These are phyloP conservation scores for Tetragonula carbonaria DNA, from an alignment of 2,888 invertebrate species.

Conservation along the genomic window DNA sequence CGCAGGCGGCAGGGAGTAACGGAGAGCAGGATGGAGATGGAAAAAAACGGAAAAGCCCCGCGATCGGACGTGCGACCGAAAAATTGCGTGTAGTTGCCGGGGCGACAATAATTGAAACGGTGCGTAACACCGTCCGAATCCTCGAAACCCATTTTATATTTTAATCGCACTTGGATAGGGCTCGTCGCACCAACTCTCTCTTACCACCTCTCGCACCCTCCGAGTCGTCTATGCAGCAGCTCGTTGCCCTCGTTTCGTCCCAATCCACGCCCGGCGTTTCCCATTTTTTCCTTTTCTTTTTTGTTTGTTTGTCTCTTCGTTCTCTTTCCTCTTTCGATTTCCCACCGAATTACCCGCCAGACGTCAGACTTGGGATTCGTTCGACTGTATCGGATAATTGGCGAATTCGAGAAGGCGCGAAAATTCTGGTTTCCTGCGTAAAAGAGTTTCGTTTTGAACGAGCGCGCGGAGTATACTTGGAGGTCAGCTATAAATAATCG, in stretches of 20 bases:
- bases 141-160: slow-evolving; percentile 81
- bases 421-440: background rate
- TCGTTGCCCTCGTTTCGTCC: background rate
- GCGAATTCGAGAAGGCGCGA: too few species aligned
- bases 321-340: background rate
- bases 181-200: slow-evolving; percentile 57
- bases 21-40: slow-evolving; percentile 35
- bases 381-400: too few species aligned
- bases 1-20: slow-evolving; percentile 6
- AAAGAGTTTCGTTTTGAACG: background rate
- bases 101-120: slow-evolving; percentile 80
- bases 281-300: background rate
- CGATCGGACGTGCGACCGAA: slow-evolving; percentile 73
- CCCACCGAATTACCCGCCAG: background rate
- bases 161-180: slow-evolving; percentile 79
- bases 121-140: slow-evolving; percentile 81
- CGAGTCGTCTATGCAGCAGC: background rate
- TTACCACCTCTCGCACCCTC: slow-evolving; percentile 38
- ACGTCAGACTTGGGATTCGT: background rate
- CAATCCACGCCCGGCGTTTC: background rate
- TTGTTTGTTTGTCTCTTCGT: too few species aligned
- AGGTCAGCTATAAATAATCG: slow-evolving; percentile 36
- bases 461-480: background rate
- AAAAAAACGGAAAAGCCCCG: slow-evolving; percentile 69
- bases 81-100: slow-evolving; percentile 75